Base-by-base conservation (phyloP, 2,113 vertebrate species). In the Tetrax tetrax region DNA sequence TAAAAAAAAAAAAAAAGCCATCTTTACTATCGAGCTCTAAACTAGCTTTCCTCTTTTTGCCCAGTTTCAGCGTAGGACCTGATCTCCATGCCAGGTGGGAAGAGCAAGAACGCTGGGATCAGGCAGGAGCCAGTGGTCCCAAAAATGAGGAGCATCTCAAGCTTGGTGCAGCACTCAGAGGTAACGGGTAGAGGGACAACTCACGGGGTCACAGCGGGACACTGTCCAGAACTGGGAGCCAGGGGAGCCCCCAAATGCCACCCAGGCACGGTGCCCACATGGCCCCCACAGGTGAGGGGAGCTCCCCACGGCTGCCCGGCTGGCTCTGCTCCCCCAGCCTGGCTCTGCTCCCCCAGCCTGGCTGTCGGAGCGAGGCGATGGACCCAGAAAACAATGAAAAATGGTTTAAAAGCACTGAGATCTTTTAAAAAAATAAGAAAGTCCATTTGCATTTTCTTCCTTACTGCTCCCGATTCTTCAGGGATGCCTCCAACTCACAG, bases 211-310 rank as follows among this genome's bases (percentile, higher is more conserved):
- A 47, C 48, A 60, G n/a, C 0, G 2, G 8, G 63, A 27, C 9
- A 6, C 1, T 5, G 31, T 2, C 4, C 0, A 0, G 69, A 43
- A 63, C 63, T 47, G 64, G 47, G 45, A 72, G 8, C 0, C 0
- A 82, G 57, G 21, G 35, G 17, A 88, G 61, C 5, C 14, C 65
- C 48, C 10, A 1, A 0, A n/a, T 18, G 16, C n/a, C 66, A 75
- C 28, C 15, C 66, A 22, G 47, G 22, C 31, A 61, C 0, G 1
- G 24, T 21, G 31, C 14, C 69, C 70, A 48, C 2, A 0, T 2
- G 29, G 70, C 5, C 19, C 27, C 12, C 1, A 0, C 4, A 12
- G 29, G 29, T 66, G 12, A 43, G 1, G 6, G 10, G 29, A 64
- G 29, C 45, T 69, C 38, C 66, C 47, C 20, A 13, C 2, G 0